Base-by-base conservation (phyloP, 1,140 invertebrate species). In the Zophobas atratus region DNA sequence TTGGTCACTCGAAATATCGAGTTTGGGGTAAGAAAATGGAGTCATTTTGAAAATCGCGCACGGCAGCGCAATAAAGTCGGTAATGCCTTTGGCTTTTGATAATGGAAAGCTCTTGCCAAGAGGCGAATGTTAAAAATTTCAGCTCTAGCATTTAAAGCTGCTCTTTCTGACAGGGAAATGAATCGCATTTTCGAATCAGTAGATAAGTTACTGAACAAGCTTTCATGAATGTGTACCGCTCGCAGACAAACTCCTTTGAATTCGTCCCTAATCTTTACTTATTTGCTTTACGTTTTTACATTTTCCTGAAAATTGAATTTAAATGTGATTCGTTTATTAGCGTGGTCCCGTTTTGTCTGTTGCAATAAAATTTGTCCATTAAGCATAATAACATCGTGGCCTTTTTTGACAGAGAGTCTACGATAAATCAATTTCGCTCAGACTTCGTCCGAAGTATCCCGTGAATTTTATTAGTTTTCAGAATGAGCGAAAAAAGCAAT, bases 401-500 rank as follows among this genome's bases (percentile, higher is more conserved):
- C 34, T 3, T 35, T 57, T 35, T 20, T 20, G n/a, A 51, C 6
- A 51, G n/a, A 4, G 49, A 20, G 6, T 51, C 49, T 51, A 51
- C 20, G 20, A 51, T 70, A 70, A 70, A 70, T 70, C 63, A 70
- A 70, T 70, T 46, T 41, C 41, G 63, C 33, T 70, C 63, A 20
- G 63, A 46, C n/a, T 70, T 70, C 41, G 63, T 70, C 63, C 63
- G 35, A 38, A 34, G 35, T 20, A 70, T 8, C 67, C 49, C 8
- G 43, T 71, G 67, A 49, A 71, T 71, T 71, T 71, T 71, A 71
- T 71, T 71, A 71, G 41, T 46, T 71, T 32, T 71, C 41, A 41
- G 34, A 43, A 0, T 35, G 67, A 33, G 8, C 36, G 35, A 70
- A 70, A 60, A 70, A 70, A 70, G 63, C 36, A 70, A 70, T 70